Conservation (phyloP, 2,113 vertebrate genomes). For the Aspidoscelis tigris region DNA sequence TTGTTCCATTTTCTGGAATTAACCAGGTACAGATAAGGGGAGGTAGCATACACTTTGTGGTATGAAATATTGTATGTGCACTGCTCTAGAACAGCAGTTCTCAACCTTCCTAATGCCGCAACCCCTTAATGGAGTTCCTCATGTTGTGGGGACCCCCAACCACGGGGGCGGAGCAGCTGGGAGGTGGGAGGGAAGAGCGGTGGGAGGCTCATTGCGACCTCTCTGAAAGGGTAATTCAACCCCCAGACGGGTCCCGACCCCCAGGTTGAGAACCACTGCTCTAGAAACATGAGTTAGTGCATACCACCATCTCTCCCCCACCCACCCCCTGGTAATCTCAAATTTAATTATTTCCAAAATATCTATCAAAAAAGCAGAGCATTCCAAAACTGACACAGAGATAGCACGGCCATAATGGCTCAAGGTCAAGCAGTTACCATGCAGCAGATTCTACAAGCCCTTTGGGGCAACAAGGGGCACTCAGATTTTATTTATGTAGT, state of each 20-base stretch:
- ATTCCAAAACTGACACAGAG: background rate
- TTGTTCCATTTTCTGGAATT: background rate
- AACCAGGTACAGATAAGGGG: background rate
- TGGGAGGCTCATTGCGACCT: too few relatives aligned
- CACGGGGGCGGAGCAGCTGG: too few relatives aligned
- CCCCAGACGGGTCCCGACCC: too few relatives aligned
- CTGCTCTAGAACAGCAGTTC: background rate
- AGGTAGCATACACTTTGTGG: background rate
- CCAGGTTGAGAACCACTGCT: too few relatives aligned
- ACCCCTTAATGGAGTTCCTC: too few relatives aligned
- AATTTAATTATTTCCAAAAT: background rate
- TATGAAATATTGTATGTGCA: background rate
- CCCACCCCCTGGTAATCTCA: background rate
- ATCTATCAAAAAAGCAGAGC: background rate
- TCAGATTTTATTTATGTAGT: background rate
- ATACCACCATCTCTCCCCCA: background rate
- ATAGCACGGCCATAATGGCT: background rate
- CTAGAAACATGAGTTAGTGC: background rate
- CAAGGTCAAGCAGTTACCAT: background rate
- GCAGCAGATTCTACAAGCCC: background rate
- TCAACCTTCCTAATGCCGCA: too few relatives aligned
- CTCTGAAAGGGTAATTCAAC: too few relatives aligned
- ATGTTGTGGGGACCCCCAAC: too few relatives aligned
- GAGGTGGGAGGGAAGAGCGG: too few relatives aligned
- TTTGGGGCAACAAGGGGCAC: background rate